Base-by-base conservation (phyloP, 2,888 invertebrate species). In the Campaea margaritaria region DNA sequence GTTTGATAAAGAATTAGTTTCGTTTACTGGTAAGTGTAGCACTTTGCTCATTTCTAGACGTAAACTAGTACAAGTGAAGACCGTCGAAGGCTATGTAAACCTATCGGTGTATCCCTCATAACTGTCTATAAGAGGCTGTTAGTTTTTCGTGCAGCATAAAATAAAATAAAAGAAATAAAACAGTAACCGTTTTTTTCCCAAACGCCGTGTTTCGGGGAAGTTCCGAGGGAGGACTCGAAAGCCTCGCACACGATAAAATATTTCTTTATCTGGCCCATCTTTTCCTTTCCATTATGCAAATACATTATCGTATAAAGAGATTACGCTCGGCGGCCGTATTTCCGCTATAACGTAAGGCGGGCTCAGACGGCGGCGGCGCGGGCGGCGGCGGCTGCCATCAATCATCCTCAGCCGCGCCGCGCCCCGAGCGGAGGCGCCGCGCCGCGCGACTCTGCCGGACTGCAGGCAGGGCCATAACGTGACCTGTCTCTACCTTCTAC, bases 201-300 rank as follows among this genome's bases (percentile, higher is more conserved):
- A 34, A 11, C 34, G 8, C 27, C 38, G n/a, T 12, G 2, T n/a
- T 12, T 38, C 2, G 38, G 4, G 12, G 38, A 4, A n/a, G 1
- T 12, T n/a, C n/a, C n/a, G 12, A n/a, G 2, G 12, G 1, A 12
- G 38, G 38, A 1, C n/a, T 10, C 38, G 4, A 12, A 38, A 1
- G n/a, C 12, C 12, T 4, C 38, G 31, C 39, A 9, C n/a, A 39
- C 12, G 10, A 13, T 27, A 27, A 39, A 48, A 47, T 43, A 43
- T 55, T 43, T 46, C n/a, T 27, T 11, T 16, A 48, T 46, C 11
- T 45, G 41, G 43, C 15, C 28, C 60, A 43, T 47, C 46, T 47
- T 53, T 16, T 54, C 55, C 51, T 46, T 27, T n/a, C 47, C 60
- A 52, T 51, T 60, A 62, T 57, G 48, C 46, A 53, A 62, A 62